These are phyloP conservation scores for Micrastur ruficollis DNA, from an alignment of 2,797 vertebrate genomes.

Conservation along the genomic window DNA sequence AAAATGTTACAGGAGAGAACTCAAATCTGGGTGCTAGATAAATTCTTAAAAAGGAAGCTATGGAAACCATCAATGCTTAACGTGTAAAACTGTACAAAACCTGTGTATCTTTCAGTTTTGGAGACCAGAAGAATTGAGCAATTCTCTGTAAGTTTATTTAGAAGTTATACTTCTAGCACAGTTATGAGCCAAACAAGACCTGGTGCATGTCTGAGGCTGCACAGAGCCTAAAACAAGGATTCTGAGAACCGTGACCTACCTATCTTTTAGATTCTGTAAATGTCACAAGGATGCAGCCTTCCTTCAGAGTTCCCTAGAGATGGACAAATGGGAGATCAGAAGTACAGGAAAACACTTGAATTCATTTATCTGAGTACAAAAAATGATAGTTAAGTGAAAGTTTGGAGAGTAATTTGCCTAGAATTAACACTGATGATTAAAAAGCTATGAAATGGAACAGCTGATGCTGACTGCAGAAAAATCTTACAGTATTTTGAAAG, in stretches of 20 bases:
- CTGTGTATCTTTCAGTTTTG: neutral
- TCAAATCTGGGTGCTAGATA: neutral
- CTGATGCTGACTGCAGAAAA: neutral
- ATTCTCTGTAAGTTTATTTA: neutral
- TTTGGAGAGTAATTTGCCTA: neutral
- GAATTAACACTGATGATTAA: neutral
- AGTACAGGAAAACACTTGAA: neutral
- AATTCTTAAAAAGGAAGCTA: accelerated
- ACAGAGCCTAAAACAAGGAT: neutral
- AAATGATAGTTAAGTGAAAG: neutral
- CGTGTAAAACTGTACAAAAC: neutral
- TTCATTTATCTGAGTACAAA: neutral
- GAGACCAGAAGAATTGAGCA: neutral
- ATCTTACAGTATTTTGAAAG: neutral
- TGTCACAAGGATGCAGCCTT: neutral
- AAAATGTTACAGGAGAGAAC: neutral
- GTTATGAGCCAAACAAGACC: neutral
- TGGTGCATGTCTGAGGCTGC: neutral
- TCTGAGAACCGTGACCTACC: neutral
- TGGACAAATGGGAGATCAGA: neutral
- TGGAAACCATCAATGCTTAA: neutral
- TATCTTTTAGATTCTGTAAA: neutral
- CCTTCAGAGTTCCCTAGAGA: neutral
- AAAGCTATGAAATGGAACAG: neutral
- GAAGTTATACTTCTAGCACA: neutral